Evolutionary conservation across 2,888 invertebrate species (phyloP), one percentile per base, ranked within the genome.

Genomic region (Heteropelma amictum): DNA sequence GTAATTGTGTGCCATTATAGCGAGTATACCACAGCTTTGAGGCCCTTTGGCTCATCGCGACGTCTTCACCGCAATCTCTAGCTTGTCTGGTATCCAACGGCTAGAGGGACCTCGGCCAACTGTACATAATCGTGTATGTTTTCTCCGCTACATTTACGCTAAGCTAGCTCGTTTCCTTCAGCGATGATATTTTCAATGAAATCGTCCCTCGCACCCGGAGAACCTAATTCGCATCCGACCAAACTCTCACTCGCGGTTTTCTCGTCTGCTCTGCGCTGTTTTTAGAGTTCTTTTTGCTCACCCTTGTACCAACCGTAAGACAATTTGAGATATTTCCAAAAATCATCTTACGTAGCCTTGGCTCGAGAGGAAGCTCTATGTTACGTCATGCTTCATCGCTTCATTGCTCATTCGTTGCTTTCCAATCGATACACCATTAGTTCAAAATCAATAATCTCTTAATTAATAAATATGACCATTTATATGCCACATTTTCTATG

Each of bases 1-100:
- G 75, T 82, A 81, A 83, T 83, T 79, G 80, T 78, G 80, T 73
- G 78, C 79, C 72, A 78, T 82, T 82, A 82, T 81, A 74, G 76
- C 76, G 38, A 75, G 71, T 75, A 70, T 56, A 63, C 30, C 26
- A 45, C 21, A 30, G 54, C 49, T 42, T 7, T 30, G 26, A 54
- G 30, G 38, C 47, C 47, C 45, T 28, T 49, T 47, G 26, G n/a
- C 33, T 51, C 26, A 26, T 53, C 53, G 14, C 60, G 14, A 28
- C 58, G 40, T 53, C 60, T 58, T 63, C 30, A 23, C 33, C 40
- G 23, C 45, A 53, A 54, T 47, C 45, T 35, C 49, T 30, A 35
- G 40, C 61, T 58, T 42, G 49, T 71, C 67, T 54, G 23, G 21
- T 69, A 21, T 69, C 47, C 35, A 49, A 40, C 53, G 49, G 28